A percentile compares a stretch with the other conserved stretches of the same genome.
Conservation (phyloP, 1,140 invertebrate species). For the Eubasilissa regina region DNA sequence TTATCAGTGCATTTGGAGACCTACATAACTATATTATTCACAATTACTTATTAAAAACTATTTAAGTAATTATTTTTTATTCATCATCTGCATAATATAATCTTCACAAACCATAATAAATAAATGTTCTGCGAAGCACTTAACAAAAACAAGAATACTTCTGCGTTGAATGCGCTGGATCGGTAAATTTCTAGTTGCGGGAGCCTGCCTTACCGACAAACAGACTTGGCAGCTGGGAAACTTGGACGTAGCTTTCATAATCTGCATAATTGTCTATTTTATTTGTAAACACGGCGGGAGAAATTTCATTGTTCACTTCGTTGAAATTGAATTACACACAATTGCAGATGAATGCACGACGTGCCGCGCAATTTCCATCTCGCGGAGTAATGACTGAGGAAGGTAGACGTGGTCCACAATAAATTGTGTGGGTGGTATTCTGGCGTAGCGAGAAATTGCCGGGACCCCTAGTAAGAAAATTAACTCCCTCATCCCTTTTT, state of each 20-base stretch:
- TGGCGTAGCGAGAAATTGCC: too few relatives aligned
- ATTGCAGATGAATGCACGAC: constrained; percentile 4
- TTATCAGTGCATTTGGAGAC: too few relatives aligned
- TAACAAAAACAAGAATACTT: neutral
- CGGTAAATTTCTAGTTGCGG: neutral
- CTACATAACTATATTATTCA: too few relatives aligned
- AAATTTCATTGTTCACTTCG: constrained; percentile 42
- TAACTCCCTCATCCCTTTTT: too few relatives aligned
- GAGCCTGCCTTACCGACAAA: neutral
- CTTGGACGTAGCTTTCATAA: constrained; percentile 12
- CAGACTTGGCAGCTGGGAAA: neutral
- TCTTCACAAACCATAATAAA: too few relatives aligned
- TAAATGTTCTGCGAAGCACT: too few relatives aligned
- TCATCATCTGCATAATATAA: too few relatives aligned
- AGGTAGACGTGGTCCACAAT: neutral
- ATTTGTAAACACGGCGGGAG: constrained; percentile 50
- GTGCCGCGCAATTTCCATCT: constrained; percentile 10
- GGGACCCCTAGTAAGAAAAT: too few relatives aligned
- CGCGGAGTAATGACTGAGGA: neutral
- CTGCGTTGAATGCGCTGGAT: neutral
- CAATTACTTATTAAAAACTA: too few relatives aligned
- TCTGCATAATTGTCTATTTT: constrained; percentile 57
- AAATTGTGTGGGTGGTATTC: neutral
- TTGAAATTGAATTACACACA: constrained; percentile 42
- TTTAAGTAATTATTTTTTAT: too few relatives aligned